phyloP scores from a whole-genome alignment of 2,888 invertebrate species.

The Drosophila limbata region DNA sequence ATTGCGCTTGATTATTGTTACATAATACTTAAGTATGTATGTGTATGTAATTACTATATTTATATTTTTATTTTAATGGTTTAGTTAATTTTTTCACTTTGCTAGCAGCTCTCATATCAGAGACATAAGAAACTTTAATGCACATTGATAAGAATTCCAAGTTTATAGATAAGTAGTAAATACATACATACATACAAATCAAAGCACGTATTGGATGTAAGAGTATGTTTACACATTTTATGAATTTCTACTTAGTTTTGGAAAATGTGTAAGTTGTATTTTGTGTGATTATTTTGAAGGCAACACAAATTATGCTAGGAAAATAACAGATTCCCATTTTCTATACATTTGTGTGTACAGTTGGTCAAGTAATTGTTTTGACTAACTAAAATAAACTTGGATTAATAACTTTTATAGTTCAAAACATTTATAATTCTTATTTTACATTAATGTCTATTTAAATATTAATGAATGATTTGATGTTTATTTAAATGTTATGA shows the following conservation, averaged over 20 bases:
- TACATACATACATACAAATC: conserved; percentile 1
- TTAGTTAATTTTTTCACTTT: conserved; percentile 11
- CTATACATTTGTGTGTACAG: neutral
- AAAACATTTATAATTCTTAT: too few species aligned
- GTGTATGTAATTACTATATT: neutral
- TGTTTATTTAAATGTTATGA: too few species aligned
- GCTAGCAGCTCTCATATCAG: conserved; percentile 32
- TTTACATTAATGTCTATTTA: too few species aligned
- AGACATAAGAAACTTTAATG: conserved; percentile 22
- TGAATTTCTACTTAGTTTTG: neutral
- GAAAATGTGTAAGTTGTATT: conserved; percentile 3
- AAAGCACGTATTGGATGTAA: neutral
- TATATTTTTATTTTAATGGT: conserved; percentile 10
- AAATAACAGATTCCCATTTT: neutral
- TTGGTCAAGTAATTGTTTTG: neutral
- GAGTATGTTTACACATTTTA: conserved; percentile 12
- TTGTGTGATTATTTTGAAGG: neutral
- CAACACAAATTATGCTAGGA: conserved; percentile 8
- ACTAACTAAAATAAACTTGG: neutral
- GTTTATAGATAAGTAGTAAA: conserved; percentile 18
- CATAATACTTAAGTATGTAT: conserved; percentile 12
- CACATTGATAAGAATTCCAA: conserved; percentile 38
- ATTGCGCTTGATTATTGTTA: conserved; percentile 49
- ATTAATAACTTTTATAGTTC: too few species aligned
- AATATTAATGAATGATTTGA: too few species aligned